Conservation (phyloP, 2,797 vertebrate species). For the Manis pentadactyla region DNA sequence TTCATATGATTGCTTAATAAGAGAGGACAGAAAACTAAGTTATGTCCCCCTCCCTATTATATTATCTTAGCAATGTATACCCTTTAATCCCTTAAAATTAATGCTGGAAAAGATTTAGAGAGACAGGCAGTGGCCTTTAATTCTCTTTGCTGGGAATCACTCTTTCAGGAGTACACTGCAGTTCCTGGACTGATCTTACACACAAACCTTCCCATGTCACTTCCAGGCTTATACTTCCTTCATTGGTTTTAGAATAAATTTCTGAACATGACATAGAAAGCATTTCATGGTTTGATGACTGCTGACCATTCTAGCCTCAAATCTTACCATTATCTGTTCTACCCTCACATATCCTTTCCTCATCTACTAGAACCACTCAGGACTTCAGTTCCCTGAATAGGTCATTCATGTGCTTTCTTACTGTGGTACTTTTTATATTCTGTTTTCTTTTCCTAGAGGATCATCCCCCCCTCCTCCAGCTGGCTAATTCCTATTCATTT, state of each 20-base stretch:
- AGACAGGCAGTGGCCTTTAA: conserved; percentile 53
- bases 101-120: conserved; percentile 61
- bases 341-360: neutral
- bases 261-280: neutral
- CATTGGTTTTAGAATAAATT: neutral
- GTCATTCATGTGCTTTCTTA: neutral
- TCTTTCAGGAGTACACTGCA: conserved; percentile 43
- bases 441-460: neutral
- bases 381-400: neutral
- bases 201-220: conserved; percentile 22
- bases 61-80: conserved; percentile 49
- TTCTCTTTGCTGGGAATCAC: conserved; percentile 53
- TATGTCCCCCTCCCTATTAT: conserved; percentile 46
- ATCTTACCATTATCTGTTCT: neutral
- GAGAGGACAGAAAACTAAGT: conserved; percentile 57
- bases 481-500: neutral
- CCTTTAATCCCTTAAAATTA: conserved; percentile 72
- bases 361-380: neutral
- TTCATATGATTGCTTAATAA: conserved; percentile 76
- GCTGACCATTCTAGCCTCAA: neutral
- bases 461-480: neutral
- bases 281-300: neutral
- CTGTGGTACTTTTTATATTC: neutral
- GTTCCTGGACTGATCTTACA: conserved; percentile 42
- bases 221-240: neutral